Evolutionary conservation across 1,140 invertebrate genomes (phyloP), one percentile per base, ranked within the genome.

Genomic region (Cheumatopsyche charites): DNA sequence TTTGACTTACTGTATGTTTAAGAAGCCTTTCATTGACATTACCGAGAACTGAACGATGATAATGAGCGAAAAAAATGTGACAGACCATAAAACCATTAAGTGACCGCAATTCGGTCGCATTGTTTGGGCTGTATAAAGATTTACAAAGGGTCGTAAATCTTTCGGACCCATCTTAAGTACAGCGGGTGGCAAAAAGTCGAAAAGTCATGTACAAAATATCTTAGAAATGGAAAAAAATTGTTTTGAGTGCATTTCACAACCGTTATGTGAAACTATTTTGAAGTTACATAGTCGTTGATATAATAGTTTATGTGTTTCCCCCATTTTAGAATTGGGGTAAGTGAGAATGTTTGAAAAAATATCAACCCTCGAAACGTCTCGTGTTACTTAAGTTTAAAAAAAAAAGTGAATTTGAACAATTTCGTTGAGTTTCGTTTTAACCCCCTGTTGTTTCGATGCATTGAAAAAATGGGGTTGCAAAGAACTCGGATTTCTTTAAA

Each of bases 401-500:
- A 52, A 52, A 52, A 19, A 2, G 11, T 49, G 15, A 19, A 52
- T n/a, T 4, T 52, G 49, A n/a, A 58, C 23, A 58, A 19, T 58
- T 23, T 58, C 55, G 25, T 58, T 25, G 55, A 58, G 49, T 43
- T 73, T 58, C 68, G 26, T 21, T 70, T 61, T 55, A 61, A 36
- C 69, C 62, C 72, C 72, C 63, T 66, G 65, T 70, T 73, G 52
- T 73, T 62, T 67, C 67, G 62, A 68, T n/a, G n/a, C n/a, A n/a
- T n/a, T n/a, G n/a, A 52, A 23, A 36, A 17, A 23, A 52, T 36
- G 45, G 67, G 67, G 65, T 62, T 67, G 67, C 67, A 25, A 72
- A 73, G 61, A 41, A 41, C 55, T 73, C 72, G 67, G 67, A 73
- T 73, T 73, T 73, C 72, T 73, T 15, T 67, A 70, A 73, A 73